Percentiles rank a stretch among this genome's conserved stretches.
Evolutionary conservation across 2,888 invertebrate species (phyloP).

Genomic region (Bugula neritina): DNA sequence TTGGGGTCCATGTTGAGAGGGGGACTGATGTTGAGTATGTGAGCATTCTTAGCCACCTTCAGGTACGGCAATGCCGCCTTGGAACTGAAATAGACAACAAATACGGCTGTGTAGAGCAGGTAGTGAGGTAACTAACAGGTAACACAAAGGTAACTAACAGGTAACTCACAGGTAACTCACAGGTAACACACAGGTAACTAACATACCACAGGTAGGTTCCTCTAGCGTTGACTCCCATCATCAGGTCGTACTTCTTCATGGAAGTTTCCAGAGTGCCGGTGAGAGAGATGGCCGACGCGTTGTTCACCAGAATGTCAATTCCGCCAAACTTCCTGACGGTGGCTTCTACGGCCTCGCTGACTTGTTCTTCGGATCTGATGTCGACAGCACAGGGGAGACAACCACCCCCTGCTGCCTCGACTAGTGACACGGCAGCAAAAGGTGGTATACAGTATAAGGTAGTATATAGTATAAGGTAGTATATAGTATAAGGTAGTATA

Average conservation of each 20-base stretch:
- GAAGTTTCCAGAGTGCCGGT: constrained; percentile 74
- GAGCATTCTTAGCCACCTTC: constrained; percentile 78
- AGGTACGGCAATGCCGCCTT: constrained; percentile 82
- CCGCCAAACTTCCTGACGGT: constrained; percentile 84
- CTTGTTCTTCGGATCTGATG: constrained; percentile 73
- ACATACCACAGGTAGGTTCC: constrained; percentile 84
- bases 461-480: too few relatives aligned
- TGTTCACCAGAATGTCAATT: constrained; percentile 86
- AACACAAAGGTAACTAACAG: too few relatives aligned
- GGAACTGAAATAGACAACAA: constrained; percentile 61
- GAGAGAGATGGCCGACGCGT: constrained; percentile 81
- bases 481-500: too few relatives aligned
- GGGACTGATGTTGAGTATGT: constrained; percentile 90
- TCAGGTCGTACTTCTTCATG: constrained; percentile 94
- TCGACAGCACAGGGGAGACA: constrained; percentile 81
- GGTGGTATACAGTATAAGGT: too few relatives aligned
- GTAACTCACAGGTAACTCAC: too few relatives aligned
- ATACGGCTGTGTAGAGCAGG: background rate
- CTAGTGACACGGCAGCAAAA: too few relatives aligned
- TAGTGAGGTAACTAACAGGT: too few relatives aligned
- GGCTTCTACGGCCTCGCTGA: constrained; percentile 51
- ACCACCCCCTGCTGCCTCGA: constrained; percentile 79
- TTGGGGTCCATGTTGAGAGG: constrained; percentile 79
- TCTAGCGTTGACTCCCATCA: constrained; percentile 87
- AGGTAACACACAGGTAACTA: too few relatives aligned